Conservation (phyloP, 2,888 invertebrate genomes). For the Polydrusus pterygomalis region DNA sequence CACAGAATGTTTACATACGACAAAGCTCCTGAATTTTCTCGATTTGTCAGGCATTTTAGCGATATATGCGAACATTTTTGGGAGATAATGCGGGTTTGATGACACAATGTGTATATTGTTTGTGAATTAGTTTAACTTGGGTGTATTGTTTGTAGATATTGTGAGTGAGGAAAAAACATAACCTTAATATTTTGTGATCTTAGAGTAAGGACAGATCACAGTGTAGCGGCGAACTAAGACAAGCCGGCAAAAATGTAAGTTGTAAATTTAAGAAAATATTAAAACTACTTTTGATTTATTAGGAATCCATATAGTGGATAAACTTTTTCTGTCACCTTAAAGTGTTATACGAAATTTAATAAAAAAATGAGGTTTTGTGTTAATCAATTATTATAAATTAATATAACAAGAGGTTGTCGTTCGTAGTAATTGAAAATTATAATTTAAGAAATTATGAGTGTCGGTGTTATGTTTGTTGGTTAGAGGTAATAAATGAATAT, state of each 20-base stretch:
- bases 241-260: slow-evolving; percentile 48
- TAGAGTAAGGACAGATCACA: slow-evolving; percentile 29
- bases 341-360: too few relatives aligned
- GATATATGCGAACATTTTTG: neutral
- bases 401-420: too few relatives aligned
- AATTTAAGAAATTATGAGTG: too few relatives aligned
- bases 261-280: neutral
- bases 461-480: too few relatives aligned
- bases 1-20: slow-evolving; percentile 28
- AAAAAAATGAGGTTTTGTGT: too few relatives aligned
- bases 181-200: slow-evolving; percentile 36
- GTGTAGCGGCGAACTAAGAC: slow-evolving; percentile 34
- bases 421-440: too few relatives aligned
- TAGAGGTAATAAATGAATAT: too few relatives aligned
- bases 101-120: neutral
- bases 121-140: neutral
- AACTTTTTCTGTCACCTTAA: too few relatives aligned
- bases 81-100: neutral
- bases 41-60: neutral
- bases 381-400: too few relatives aligned
- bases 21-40: slow-evolving; percentile 7
- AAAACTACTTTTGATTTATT: neutral
- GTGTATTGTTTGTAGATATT: neutral
- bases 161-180: slow-evolving; percentile 20
- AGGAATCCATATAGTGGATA: neutral